phyloP scores from a whole-genome alignment of 2,888 invertebrate genomes.

The Alsophila aescularia region DNA sequence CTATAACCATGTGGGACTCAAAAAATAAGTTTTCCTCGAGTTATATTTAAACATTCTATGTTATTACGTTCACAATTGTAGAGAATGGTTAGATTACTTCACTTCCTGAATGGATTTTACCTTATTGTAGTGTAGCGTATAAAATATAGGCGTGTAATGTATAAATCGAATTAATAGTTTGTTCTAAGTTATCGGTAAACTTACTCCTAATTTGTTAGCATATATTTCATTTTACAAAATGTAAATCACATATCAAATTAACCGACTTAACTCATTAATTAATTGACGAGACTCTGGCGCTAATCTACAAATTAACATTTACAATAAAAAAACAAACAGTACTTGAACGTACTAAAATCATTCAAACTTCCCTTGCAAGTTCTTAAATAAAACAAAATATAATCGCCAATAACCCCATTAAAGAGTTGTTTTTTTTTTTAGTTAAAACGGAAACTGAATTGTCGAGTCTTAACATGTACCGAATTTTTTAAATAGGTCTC shows the following conservation, averaged over 20 bases:
- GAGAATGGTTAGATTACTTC: too few species aligned
- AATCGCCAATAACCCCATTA: constrained; percentile 6
- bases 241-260: constrained; percentile 40
- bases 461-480: not conserved
- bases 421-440: constrained; percentile 15
- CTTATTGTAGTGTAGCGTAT: not conserved
- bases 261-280: constrained; percentile 46
- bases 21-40: too few species aligned
- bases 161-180: not conserved
- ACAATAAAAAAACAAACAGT: constrained; percentile 36
- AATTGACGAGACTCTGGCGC: constrained; percentile 54
- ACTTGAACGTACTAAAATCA: constrained; percentile 52
- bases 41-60: too few species aligned
- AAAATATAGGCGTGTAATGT: too few species aligned
- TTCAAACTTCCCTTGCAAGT: constrained; percentile 37
- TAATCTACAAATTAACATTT: constrained; percentile 40
- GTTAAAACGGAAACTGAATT: constrained; percentile 23
- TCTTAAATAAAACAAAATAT: constrained; percentile 31
- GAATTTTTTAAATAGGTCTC: not conserved
- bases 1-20: too few species aligned
- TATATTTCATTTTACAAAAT: not conserved
- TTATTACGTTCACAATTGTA: too few species aligned
- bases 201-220: not conserved
- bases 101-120: too few species aligned
- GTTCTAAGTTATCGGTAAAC: constrained; percentile 1